Evolutionary conservation across 2,888 invertebrate species (phyloP), one percentile per base, ranked within the genome.

Genomic region (Dexiosoma caninum): DNA sequence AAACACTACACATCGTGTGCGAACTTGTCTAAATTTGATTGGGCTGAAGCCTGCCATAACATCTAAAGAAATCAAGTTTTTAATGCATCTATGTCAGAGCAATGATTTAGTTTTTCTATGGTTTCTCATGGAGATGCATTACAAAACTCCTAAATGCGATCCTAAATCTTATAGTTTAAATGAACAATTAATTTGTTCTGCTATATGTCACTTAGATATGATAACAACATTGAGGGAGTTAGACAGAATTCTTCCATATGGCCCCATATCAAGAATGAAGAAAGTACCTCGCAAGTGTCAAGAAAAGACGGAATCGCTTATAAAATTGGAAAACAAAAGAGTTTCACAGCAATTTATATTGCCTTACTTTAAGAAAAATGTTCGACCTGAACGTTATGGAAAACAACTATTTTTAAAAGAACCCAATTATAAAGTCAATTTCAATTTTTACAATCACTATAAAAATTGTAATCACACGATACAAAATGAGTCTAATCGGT

Each of bases 61-160:
- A 0, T 16, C 51, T 4, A 37, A 60, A 0, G 75, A 84, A 4
- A 67, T 89, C 0, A 78, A 74, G 16, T 42, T 78, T 2, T 64
- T 87, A 2, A 85, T 89, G 77, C 35, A 57, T 3, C 62, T 89
- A 35, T 87, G 88, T 44, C 85, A 85, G 1, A 87, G 88, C 23
- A 90, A 87, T 69, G 90, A 90, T 69, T 83, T 90, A 21, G 90
- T 89, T 3, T 90, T 90, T 70, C 78, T 90, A 2, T 90, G 90
- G 90, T 90, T 89, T 62, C 84, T 90, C 1, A 86, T 86, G 86
- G 89, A 90, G 35, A 44, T 86, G 71, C 86, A 86, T 72, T 90
- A 89, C 59, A 86, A 84, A 19, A 81, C 69, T 2, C 57, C 72
- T 14, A 77, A 77, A 12, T 16, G 8, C 14, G 49, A 49, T 4